Conservation (phyloP, 2,113 vertebrate genomes). For the Carassius gibelio region DNA sequence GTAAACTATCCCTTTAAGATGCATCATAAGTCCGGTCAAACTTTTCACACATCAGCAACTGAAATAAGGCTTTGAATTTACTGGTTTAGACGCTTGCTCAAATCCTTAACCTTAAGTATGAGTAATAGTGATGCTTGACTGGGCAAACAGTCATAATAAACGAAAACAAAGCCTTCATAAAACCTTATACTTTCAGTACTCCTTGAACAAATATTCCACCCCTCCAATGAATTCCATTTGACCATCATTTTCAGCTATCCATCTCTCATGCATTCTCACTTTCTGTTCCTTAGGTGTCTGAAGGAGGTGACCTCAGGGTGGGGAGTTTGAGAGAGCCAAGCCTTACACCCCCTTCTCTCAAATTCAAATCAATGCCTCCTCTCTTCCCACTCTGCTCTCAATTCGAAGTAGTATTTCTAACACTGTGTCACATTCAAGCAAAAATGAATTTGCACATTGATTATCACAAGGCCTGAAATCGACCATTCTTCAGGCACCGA, state of each 20-base stretch:
- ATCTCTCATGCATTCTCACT: constrained; percentile 3
- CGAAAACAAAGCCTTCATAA: neutral
- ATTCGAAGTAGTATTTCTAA: constrained; percentile 65
- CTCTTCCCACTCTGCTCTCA: constrained; percentile 37
- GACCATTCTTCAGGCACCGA: constrained; percentile 33
- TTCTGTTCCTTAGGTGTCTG: neutral
- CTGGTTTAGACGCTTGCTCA: neutral
- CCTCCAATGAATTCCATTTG: neutral
- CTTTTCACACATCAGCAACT: no score
- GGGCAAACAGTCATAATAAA: neutral
- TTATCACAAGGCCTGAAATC: constrained; percentile 53
- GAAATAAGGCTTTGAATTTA: no score
- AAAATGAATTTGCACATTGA: constrained; percentile 76
- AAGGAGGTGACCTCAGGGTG: constrained; percentile 11
- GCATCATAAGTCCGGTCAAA: no score
- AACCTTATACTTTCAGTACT: neutral
- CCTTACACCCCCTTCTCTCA: neutral
- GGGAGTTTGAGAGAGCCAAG: neutral
- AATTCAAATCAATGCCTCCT: constrained; percentile 10
- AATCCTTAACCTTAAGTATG: neutral
- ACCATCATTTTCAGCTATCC: neutral
- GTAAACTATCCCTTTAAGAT: no score
- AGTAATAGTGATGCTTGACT: neutral
- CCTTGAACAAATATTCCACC: no score
- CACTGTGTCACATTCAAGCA: constrained; percentile 70